Evolutionary conservation across 2,797 vertebrate genomes (phyloP).

Genomic region (Champsocephalus esox): DNA sequence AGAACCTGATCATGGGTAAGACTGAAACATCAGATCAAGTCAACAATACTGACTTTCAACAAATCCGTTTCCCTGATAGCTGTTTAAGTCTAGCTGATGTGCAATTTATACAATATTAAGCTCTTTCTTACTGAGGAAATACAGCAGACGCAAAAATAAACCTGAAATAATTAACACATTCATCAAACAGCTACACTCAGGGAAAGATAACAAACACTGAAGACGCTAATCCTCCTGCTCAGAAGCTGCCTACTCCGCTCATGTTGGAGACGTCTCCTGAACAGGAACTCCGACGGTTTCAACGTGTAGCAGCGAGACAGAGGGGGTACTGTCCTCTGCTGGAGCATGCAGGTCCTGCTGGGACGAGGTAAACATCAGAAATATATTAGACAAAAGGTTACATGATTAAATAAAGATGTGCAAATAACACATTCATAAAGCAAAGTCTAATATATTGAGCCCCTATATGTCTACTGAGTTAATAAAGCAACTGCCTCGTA

Average conservation of each 20-base stretch:
- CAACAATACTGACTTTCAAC: not conserved
- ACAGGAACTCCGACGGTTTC: constrained; percentile 64
- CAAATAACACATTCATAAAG: constrained; percentile 4
- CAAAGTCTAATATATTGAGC: not conserved
- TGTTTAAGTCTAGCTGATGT: not conserved
- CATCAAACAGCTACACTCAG: not conserved
- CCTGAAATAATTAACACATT: not conserved
- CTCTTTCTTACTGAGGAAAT: not conserved
- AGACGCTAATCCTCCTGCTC: not conserved
- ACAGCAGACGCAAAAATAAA: not conserved
- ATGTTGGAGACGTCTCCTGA: constrained; percentile 62
- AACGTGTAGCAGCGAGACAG: not conserved
- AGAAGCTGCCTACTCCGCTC: not conserved
- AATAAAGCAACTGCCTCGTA: not conserved
- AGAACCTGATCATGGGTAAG: not conserved
- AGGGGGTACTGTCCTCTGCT: not conserved
- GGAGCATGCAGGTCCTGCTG: constrained; percentile 46
- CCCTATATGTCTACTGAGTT: not conserved
- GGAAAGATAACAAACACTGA: not conserved
- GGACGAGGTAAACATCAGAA: not conserved
- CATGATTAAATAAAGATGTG: not conserved
- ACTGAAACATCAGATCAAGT: not conserved
- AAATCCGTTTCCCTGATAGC: not conserved
- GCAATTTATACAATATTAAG: fast-evolving
- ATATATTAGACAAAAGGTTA: not conserved